phyloP scores from a whole-genome alignment of 2,888 invertebrate genomes.

The Drosophila colorata region DNA sequence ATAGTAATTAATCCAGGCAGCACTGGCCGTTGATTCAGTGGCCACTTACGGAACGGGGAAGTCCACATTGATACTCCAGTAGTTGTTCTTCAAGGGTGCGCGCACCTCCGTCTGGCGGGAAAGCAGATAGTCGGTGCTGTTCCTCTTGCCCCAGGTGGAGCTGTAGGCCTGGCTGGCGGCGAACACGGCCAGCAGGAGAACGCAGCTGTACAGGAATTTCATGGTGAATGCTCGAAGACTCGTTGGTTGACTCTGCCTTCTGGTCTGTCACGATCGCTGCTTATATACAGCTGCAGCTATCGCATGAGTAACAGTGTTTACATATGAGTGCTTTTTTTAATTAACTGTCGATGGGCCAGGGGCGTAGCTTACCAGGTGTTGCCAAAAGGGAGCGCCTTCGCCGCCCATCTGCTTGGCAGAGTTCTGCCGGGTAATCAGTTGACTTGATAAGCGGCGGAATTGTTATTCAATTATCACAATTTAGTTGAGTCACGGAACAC shows the following conservation, averaged over 20 bases:
- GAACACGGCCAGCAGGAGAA: constrained; percentile 63
- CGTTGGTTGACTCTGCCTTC: constrained; percentile 14
- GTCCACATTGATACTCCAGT: constrained; percentile 47
- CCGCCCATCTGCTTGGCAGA: background rate
- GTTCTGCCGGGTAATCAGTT: constrained; percentile 25
- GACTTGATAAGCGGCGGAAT: constrained; percentile 49
- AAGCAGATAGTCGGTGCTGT: constrained; percentile 49
- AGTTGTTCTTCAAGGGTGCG: constrained; percentile 51
- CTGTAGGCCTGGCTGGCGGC: constrained; percentile 58
- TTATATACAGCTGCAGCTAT: constrained; percentile 41
- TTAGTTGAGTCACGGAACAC: constrained; percentile 47
- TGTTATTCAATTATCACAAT: constrained; percentile 30
- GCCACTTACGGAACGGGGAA: constrained; percentile 59
- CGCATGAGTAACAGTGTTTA: constrained; percentile 55
- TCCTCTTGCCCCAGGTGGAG: constrained; percentile 58
- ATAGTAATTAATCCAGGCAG: background rate
- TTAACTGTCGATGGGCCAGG: constrained; percentile 51
- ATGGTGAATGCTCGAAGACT: constrained; percentile 41
- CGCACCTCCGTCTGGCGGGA: constrained; percentile 53
- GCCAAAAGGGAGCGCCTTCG: background rate
- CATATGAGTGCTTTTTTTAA: constrained; percentile 48
- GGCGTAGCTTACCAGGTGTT: constrained; percentile 4
- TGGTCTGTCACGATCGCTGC: background rate
- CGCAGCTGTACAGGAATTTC: constrained; percentile 58
- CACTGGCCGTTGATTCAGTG: background rate